Evolutionary conservation across 2,113 vertebrate species (phyloP).

Genomic region (Uropsilus gracilis): DNA sequence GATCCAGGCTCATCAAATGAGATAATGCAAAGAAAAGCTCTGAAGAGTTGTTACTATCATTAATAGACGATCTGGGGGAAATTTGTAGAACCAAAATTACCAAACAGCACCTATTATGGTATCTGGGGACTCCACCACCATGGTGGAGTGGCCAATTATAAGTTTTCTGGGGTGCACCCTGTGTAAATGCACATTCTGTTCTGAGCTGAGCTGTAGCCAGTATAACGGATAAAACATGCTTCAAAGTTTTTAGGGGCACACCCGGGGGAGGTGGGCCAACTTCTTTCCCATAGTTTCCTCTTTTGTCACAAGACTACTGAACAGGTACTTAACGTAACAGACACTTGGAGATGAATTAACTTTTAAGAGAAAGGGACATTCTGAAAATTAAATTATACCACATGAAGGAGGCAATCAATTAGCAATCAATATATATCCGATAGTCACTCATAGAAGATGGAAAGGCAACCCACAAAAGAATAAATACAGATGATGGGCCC

Average conservation of each 20-base stretch:
- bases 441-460: constrained; percentile 13
- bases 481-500: not conserved
- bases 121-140: not conserved
- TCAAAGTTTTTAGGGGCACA: not conserved
- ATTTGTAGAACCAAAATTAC: not conserved
- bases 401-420: constrained; percentile 60
- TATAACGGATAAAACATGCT: not conserved
- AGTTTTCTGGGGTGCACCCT: not conserved
- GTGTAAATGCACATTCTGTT: fast-evolving
- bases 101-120: not conserved
- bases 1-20: not conserved
- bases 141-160: fast-evolving
- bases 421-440: constrained; percentile 63
- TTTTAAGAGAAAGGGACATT: constrained; percentile 58
- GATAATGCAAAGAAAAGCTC: not conserved
- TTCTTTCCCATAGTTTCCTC: not conserved
- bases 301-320: constrained; percentile 24
- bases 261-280: not conserved
- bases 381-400: constrained; percentile 74
- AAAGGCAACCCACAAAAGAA: constrained; percentile 48
- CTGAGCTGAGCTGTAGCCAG: not conserved
- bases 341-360: constrained; percentile 66
- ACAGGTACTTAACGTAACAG: constrained; percentile 36
- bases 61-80: not conserved
- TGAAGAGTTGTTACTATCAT: not conserved